Evolutionary conservation across 2,113 vertebrate genomes (phyloP).

Genomic region (Macrotus californicus): DNA sequence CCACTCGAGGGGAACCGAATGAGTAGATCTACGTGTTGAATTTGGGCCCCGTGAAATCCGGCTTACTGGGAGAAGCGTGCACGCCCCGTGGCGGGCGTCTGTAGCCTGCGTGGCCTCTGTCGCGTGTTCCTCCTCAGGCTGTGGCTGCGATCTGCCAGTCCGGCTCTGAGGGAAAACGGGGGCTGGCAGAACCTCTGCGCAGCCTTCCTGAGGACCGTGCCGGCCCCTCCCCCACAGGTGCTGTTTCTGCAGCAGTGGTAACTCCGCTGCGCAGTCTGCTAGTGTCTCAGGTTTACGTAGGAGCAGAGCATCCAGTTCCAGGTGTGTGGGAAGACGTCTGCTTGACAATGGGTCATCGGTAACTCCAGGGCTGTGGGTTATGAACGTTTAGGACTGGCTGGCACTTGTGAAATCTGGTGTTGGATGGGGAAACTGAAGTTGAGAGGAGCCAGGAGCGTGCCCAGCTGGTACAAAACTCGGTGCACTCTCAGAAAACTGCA

Average conservation of each 20-base stretch:
- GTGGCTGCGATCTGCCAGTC: not conserved
- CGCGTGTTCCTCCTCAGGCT: fast-evolving
- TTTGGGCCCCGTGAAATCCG: not conserved
- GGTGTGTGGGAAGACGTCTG: not conserved
- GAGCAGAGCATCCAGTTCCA: not conserved
- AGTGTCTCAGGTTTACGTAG: not conserved
- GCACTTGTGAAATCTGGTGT: not conserved
- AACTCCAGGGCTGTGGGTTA: not conserved
- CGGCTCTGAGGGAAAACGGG: not conserved
- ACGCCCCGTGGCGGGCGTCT: not conserved
- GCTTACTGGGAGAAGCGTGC: not conserved
- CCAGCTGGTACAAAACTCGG: not conserved
- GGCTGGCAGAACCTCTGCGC: not conserved
- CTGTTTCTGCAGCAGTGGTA: not conserved
- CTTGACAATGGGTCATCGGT: not conserved
- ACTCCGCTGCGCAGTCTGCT: not conserved
- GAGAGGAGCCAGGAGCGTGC: no score
- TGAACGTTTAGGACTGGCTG: not conserved
- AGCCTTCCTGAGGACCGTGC: no score
- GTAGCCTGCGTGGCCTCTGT: not conserved
- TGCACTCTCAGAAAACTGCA: fast-evolving
- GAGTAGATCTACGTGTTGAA: not conserved
- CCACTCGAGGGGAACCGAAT: not conserved
- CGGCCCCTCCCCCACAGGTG: no score
- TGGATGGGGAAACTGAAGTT: not conserved